Percentiles rank a stretch among this genome's conserved stretches.
phyloP scores from a whole-genome alignment of 2,888 invertebrate species.

The Ditula angustiorana region DNA sequence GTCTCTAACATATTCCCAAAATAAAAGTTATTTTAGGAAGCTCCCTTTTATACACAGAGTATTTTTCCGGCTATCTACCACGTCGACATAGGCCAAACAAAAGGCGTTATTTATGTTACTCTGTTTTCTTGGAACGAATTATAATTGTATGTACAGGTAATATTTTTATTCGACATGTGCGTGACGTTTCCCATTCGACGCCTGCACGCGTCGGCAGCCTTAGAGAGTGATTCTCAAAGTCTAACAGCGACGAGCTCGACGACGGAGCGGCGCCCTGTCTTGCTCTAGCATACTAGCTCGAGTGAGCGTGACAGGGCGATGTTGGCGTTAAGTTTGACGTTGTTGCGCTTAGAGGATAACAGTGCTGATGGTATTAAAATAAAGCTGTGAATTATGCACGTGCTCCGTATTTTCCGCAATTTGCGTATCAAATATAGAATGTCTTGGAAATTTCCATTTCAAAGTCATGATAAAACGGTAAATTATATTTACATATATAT shows the following conservation, averaged over 20 bases:
- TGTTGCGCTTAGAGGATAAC: too few species aligned
- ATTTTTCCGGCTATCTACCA: neutral
- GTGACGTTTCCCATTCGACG: neutral
- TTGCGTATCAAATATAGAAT: neutral
- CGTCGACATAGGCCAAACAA: neutral
- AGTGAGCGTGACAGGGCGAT: too few species aligned
- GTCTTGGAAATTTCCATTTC: constrained; percentile 4
- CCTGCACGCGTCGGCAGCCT: neutral
- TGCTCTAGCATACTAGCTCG: too few species aligned
- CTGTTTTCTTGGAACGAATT: too few species aligned
- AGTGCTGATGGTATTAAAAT: constrained; percentile 4
- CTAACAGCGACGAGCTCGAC: too few species aligned
- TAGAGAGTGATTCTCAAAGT: too few species aligned
- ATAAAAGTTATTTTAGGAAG: too few species aligned
- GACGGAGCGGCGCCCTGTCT: too few species aligned
- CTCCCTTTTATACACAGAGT: too few species aligned
- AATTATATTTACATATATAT: too few species aligned
- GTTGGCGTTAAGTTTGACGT: too few species aligned
- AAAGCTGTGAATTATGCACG: neutral
- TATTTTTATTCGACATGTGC: constrained; percentile 7
- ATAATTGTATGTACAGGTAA: neutral
- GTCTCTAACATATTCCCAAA: too few species aligned
- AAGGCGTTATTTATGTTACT: neutral
- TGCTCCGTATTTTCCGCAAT: constrained; percentile 11
- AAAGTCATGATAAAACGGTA: neutral